A percentile compares a stretch with the other conserved stretches of the same genome.
These are phyloP conservation scores for Propithecus coquereli DNA, from an alignment of 2,113 vertebrate species.

Conservation along the genomic window DNA sequence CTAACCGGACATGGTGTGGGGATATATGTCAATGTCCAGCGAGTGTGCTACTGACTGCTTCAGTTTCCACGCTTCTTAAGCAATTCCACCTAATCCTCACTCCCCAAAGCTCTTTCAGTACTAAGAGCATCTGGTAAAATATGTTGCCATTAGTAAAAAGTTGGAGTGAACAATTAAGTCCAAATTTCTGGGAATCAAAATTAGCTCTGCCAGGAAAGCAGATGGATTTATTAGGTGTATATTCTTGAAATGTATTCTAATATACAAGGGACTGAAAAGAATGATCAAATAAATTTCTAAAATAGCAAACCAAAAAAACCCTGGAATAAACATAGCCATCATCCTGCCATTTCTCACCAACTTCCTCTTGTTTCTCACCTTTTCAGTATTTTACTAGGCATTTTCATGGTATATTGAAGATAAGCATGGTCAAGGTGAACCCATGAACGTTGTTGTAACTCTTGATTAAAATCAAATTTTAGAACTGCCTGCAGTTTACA, in stretches of 20 bases:
- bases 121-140: constrained; percentile 30
- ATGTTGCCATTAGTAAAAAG: not conserved
- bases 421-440: not conserved
- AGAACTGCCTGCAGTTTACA: not conserved
- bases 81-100: not conserved
- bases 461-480: constrained; percentile 2
- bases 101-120: not conserved
- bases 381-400: not conserved
- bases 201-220: constrained; percentile 3
- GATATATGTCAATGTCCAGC: too few relatives aligned
- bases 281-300: constrained; percentile 32
- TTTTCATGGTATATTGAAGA: not conserved
- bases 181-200: constrained; percentile 46
- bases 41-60: not conserved
- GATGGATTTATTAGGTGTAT: constrained; percentile 52
- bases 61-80: not conserved
- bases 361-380: not conserved
- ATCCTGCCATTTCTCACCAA: not conserved
- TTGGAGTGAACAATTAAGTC: constrained; percentile 37
- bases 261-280: constrained; percentile 13
- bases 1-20: not conserved
- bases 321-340: not conserved
- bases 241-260: not conserved
- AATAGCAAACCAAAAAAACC: constrained; percentile 29
- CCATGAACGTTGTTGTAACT: not conserved